Conservation (phyloP, 1,140 invertebrate genomes). For the Dendroctonus ponderosae region DNA sequence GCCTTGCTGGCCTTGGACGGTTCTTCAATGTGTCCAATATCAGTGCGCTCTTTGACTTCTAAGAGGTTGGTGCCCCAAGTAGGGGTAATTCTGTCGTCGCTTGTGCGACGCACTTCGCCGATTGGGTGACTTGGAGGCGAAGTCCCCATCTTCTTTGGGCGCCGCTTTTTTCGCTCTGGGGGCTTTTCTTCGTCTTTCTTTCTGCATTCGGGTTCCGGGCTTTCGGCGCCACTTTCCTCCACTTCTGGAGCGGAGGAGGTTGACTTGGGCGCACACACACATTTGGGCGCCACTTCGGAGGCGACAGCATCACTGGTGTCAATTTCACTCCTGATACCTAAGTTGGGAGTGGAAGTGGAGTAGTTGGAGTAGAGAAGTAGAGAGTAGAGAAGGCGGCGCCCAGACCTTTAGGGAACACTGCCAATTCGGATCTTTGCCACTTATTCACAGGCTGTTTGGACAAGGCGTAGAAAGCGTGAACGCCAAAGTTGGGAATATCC, state of each 20-base stretch:
- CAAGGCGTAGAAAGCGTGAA: constrained; percentile 50
- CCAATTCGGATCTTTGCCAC: constrained; percentile 46
- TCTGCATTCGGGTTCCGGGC: constrained; percentile 5
- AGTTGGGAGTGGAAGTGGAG: background rate
- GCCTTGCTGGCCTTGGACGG: constrained; percentile 9
- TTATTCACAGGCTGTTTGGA: constrained; percentile 48
- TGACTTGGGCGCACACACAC: constrained; percentile 20
- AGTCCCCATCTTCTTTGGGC: constrained; percentile 26
- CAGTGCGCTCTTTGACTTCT: constrained; percentile 34
- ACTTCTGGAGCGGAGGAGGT: constrained; percentile 24
- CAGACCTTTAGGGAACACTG: constrained; percentile 44
- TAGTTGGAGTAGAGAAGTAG: too few relatives aligned
- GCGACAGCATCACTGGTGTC: constrained; percentile 15
- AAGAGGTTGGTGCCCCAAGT: constrained; percentile 49
- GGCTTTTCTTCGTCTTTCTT: constrained; percentile 1
- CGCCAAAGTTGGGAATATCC: constrained; percentile 51
- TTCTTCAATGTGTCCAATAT: constrained; percentile 26
- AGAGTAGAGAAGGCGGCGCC: too few relatives aligned
- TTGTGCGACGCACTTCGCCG: constrained; percentile 19
- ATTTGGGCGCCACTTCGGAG: constrained; percentile 10
- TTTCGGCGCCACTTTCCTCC: constrained; percentile 19
- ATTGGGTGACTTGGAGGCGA: constrained; percentile 32
- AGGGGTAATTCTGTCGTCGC: constrained; percentile 38
- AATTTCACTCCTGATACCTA: constrained; percentile 33
- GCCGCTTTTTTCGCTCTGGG: constrained; percentile 17